phyloP scores from a whole-genome alignment of 2,113 vertebrate genomes.

The Dicrurus megarhynchus region DNA sequence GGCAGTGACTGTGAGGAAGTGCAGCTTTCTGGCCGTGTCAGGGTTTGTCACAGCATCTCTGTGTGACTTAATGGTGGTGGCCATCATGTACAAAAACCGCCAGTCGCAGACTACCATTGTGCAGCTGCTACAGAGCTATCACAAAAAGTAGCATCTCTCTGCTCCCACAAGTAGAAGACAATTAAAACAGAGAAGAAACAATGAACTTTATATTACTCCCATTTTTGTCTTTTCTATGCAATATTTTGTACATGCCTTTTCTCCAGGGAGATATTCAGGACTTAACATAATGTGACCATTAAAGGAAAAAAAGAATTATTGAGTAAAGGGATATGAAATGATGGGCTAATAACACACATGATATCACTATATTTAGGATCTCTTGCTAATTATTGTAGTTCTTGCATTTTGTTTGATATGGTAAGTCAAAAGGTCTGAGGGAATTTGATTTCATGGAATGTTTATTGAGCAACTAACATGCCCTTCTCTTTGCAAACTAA shows the following conservation, averaged over 20 bases:
- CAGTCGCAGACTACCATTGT: neutral
- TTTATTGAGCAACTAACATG: conserved; percentile 29
- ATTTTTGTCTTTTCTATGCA: neutral
- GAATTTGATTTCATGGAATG: conserved; percentile 37
- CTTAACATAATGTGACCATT: neutral
- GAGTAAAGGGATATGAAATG: neutral
- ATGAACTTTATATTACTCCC: neutral
- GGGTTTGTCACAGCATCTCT: neutral
- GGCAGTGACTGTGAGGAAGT: neutral
- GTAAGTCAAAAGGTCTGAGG: neutral
- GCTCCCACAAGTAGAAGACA: neutral
- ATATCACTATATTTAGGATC: neutral
- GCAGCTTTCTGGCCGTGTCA: neutral
- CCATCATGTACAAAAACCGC: neutral
- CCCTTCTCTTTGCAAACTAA: conserved; percentile 63
- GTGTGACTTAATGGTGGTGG: neutral
- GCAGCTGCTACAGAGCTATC: neutral
- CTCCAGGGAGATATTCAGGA: neutral
- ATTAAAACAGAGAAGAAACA: neutral
- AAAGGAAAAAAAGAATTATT: neutral
- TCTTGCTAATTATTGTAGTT: neutral
- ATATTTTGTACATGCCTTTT: neutral
- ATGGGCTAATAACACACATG: neutral
- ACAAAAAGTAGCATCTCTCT: neutral
- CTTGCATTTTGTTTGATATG: neutral